These are phyloP conservation scores for Elephas maximus DNA, from an alignment of 2,113 vertebrate genomes.

Conservation along the genomic window DNA sequence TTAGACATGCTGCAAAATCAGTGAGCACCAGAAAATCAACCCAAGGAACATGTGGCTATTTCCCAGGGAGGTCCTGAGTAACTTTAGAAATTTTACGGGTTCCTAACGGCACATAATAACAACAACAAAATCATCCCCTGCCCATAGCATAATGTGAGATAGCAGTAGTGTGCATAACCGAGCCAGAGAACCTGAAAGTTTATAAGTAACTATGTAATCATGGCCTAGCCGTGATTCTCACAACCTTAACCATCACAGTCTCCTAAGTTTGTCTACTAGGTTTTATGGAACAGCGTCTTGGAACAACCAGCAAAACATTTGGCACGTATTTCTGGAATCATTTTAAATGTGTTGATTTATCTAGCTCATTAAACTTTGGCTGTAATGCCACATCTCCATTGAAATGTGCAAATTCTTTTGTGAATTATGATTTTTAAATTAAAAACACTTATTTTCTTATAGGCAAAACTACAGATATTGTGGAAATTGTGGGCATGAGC, in stretches of 20 bases:
- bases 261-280: background rate
- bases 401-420: conserved; percentile 26
- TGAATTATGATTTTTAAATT: background rate
- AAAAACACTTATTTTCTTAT: background rate
- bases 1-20: background rate
- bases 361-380: background rate
- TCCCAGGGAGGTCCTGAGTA: background rate
- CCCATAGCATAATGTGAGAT: background rate
- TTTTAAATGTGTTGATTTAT: conserved; percentile 44
- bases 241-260: background rate
- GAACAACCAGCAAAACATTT: background rate
- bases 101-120: background rate
- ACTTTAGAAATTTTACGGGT: background rate
- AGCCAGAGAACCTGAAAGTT: background rate
- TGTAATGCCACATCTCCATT: background rate
- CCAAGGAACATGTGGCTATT: background rate
- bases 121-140: background rate
- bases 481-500: background rate
- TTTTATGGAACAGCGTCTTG: background rate
- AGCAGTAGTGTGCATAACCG: background rate
- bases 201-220: background rate
- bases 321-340: background rate
- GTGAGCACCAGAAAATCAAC: background rate
- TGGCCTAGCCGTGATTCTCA: too few species aligned
- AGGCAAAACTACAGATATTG: conserved; percentile 23